Base-by-base conservation (phyloP, 2,888 invertebrate species). In the Laspeyria flexula region DNA sequence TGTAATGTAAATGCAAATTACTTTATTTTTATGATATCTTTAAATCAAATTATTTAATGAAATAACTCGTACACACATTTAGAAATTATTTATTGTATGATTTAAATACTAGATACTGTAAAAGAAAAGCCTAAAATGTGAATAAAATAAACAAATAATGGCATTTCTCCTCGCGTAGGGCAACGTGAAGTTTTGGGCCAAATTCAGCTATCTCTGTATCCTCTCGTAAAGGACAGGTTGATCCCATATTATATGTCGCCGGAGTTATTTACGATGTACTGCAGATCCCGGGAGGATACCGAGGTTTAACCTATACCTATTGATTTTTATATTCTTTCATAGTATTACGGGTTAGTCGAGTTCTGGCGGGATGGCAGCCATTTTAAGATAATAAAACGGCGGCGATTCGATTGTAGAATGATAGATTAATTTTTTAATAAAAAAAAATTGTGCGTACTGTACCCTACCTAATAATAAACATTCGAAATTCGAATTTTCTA, bases 231-330 rank as follows among this genome's bases (percentile, higher is more conserved):
- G 51, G 45, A 43, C 51, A 27, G 34, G 59, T 54, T 71, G 70
- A 75, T 70, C 75, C 70, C 61, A 34, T 60, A 55, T 70, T 71
- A 73, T 69, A 70, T 73, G 69, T 61, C 44, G 49, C 47, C 53
- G 43, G 67, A 71, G 78, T 75, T 77, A 77, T 79, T 79, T 79
- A 79, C 76, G 77, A 68, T 51, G 49, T 58, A 40, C 56, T 53
- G 15, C 27, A 52, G 43, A 66, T 60, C 71, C 55, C 49, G 23
- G 15, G 55, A 48, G 59, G 55, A 58, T 30, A 27, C 30, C 33
- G 23, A 47, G 60, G 41, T 52, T 65, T 25, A 60, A 55, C 57
- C 59, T 60, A 40, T 55, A 29, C 4, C 43, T 40, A 60, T 68
- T 55, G 58, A 55, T 58, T 63, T 67, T 71, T 63, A 48, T 56